Evolutionary conservation across 2,797 vertebrate genomes (phyloP).

Genomic region (Bryconaethiops microstoma): DNA sequence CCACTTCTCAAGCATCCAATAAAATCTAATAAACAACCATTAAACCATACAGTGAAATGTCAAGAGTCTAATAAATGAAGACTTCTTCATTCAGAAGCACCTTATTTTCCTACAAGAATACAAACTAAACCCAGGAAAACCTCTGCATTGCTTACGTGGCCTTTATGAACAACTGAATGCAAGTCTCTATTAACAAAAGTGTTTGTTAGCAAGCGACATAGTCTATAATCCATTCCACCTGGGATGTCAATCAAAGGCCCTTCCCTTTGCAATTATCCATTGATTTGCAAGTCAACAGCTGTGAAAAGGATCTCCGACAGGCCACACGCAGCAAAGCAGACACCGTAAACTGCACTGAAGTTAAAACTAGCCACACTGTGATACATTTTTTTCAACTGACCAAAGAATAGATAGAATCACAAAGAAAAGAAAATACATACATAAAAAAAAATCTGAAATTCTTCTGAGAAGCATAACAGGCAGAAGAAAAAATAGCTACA

Average conservation of each 20-base stretch:
- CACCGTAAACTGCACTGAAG: background rate
- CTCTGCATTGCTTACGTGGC: background rate
- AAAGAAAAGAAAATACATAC: background rate
- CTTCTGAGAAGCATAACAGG: background rate
- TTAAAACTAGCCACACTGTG: background rate
- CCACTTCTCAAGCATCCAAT: background rate
- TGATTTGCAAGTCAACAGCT: conserved; percentile 43
- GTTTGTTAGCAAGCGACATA: conserved; percentile 25
- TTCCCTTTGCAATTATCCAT: conserved; percentile 39
- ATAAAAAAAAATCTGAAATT: background rate
- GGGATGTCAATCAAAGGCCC: conserved; percentile 43
- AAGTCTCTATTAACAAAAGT: conserved; percentile 11
- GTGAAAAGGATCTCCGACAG: conserved; percentile 28
- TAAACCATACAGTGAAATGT: conserved; percentile 6
- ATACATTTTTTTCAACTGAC: background rate
- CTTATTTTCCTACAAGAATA: background rate
- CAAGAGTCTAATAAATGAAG: background rate
- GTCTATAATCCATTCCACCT: conserved; percentile 33
- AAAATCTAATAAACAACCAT: background rate
- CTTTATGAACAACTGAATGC: conserved; percentile 4
- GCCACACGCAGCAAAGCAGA: background rate
- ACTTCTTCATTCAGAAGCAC: background rate
- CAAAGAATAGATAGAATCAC: background rate
- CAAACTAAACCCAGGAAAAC: background rate
- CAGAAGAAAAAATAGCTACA: background rate